Evolutionary conservation across 2,888 invertebrate species (phyloP).

Genomic region (Entomobrya multifasciata): DNA sequence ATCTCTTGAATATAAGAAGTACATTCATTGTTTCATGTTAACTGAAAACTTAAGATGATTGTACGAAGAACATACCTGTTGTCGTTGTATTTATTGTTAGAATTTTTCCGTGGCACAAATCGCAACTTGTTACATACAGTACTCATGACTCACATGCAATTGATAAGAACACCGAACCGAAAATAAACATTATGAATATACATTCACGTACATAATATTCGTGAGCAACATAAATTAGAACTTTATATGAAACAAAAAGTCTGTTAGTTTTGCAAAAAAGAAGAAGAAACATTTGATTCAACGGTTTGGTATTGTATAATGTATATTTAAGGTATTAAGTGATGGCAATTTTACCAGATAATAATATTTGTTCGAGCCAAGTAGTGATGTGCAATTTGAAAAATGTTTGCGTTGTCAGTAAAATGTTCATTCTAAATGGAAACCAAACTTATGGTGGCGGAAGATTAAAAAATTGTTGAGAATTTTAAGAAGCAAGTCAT

Average conservation of each 20-base stretch:
- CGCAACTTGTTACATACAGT: constrained; percentile 8
- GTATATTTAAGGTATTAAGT: neutral
- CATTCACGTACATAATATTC: no score
- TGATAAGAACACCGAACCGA: neutral
- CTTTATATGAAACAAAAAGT: constrained; percentile 16
- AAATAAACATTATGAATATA: neutral
- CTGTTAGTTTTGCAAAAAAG: constrained; percentile 22
- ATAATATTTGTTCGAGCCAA: constrained; percentile 11
- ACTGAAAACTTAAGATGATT: constrained; percentile 29
- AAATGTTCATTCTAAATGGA: neutral
- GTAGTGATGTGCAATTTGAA: constrained; percentile 14
- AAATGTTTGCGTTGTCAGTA: neutral
- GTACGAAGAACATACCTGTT: constrained; percentile 28
- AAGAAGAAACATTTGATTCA: neutral
- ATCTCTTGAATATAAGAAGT: neutral
- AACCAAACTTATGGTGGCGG: neutral
- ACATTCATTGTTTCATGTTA: constrained; percentile 21
- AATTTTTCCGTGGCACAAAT: constrained; percentile 26
- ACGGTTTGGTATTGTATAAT: constrained; percentile 19
- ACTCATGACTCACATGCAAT: neutral
- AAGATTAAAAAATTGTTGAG: neutral
- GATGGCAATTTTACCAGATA: constrained; percentile 3
- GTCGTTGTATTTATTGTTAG: constrained; percentile 33
- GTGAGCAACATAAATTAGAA: neutral
- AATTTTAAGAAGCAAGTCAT: neutral